Conservation (phyloP, 2,888 invertebrate genomes). For the Spodoptera exigua region DNA sequence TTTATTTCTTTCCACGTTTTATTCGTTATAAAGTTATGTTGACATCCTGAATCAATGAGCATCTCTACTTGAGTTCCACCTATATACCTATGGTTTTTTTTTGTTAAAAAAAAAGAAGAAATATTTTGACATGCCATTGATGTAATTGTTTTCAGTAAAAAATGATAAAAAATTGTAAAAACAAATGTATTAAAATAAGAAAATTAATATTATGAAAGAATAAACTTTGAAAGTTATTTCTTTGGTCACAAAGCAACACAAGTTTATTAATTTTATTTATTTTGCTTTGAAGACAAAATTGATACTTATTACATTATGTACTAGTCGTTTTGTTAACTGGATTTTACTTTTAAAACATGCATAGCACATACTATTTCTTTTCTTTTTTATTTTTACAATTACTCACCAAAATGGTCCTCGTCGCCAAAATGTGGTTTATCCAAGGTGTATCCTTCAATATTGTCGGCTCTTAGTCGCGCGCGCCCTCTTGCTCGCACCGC, state of each 20-base stretch:
- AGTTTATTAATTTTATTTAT: no score
- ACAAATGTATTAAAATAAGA: no score
- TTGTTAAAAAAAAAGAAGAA: neutral
- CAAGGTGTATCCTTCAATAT: neutral
- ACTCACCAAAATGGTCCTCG: neutral
- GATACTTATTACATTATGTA: no score
- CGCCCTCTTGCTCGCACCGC: neutral
- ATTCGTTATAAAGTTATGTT: conserved; percentile 35
- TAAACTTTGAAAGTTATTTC: no score
- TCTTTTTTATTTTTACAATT: neutral
- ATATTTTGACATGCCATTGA: no score
- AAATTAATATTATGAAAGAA: no score
- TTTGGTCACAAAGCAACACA: no score
- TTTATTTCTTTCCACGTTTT: conserved; percentile 26
- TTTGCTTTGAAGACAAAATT: no score
- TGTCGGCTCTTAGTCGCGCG: conserved; percentile 1
- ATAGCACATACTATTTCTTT: neutral
- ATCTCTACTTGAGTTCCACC: conserved; percentile 28
- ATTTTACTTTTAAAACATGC: neutral
- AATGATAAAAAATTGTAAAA: no score
- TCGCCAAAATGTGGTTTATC: neutral
- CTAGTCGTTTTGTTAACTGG: neutral
- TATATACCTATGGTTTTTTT: neutral
- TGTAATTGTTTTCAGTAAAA: neutral
- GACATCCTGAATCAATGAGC: conserved; percentile 48